Evolutionary conservation across 1,140 invertebrate genomes (phyloP), one percentile per base, ranked within the genome.

Genomic region (Lasaia peninsularis): DNA sequence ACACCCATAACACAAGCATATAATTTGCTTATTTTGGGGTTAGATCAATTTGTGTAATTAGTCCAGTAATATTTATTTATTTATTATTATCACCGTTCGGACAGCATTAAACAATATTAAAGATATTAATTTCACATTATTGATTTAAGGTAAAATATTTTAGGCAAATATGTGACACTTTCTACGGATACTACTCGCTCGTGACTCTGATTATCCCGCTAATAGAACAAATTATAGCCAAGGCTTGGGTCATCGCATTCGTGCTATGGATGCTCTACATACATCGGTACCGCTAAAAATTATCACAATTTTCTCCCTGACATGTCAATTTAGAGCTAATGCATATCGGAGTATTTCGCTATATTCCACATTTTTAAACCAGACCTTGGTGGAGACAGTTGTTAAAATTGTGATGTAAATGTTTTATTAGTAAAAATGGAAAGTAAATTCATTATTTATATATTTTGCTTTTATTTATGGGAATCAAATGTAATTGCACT

Each of bases 141-240:
- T 28, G 24, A 28, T 28, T 28, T 7, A 28, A 28, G 24, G 8
- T 28, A 50, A 58, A 77, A 84, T 77, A 77, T 74, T 56, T 78
- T 80, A 55, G 67, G 69, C 70, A 83, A 81, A 86, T 84, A 80
- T 76, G 80, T 79, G 69, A 85, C 82, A 86, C 82, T 88, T 88
- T 88, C 82, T 75, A 75, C 60, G 60, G 54, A 68, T 58, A 55
- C 56, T 58, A 61, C 53, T 50, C 34, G 61, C 60, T 64, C 65
- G 65, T 75, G 80, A 80, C 75, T 78, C 73, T 78, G 65, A 78
- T 78, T 73, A 73, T 72, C 60, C 58, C 58, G 80, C 78, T 88
- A 88, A 86, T 70, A 73, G 77, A 80, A 78, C 77, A 80, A 85
- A 85, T 82, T 83, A 70, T 70, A 72, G 65, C 60, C 61, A 57